Evolutionary conservation across 2,113 vertebrate genomes (phyloP), one percentile per base, ranked within the genome.

Genomic region (Melanostigma gelatinosum): DNA sequence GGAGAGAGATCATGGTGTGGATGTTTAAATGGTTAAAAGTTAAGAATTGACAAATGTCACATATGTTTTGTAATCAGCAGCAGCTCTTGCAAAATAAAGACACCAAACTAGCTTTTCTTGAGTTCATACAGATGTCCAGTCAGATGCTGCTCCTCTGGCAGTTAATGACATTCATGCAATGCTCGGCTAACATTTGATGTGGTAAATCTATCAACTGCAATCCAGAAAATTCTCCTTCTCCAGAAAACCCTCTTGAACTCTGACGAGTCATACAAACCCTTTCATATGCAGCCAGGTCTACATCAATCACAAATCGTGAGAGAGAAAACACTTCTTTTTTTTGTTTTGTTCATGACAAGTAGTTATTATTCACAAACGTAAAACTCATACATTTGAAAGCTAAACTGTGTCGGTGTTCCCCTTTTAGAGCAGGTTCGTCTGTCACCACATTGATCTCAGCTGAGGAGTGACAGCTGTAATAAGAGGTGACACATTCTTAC

Each of bases 401-500:
- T 36, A 13, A 57, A 22, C n/a, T 52, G 4, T 60, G 55, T 64
- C 18, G 54, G 50, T 70, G 16, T 77, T 79, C 60, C 60, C 66
- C 74, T 86, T 80, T 77, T 73, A 83, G 72, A 77, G 77, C 75
- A 78, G 72, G 80, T 83, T 85, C 65, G 82, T 87, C 84, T 84
- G 79, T 89, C 87, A 64, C 27, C 83, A 74, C 78, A 34, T 40
- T 82, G 77, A 90, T 89, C 80, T 79, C 70, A 68, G 38, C 75
- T 58, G 84, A 88, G 61, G 77, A 85, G 83, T 91, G 87, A 87
- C 80, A 71, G 69, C 80, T 82, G 67, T 85, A 83, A 88, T 90
- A 79, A 86, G 77, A 86, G 83, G 72, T 74, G 89, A 83, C 88
- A 91, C 80, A 85, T 85, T 92, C 77, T 88, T 61, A 70, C 80